phyloP scores from a whole-genome alignment of 1,140 invertebrate genomes.

The Charaxes varanes region DNA sequence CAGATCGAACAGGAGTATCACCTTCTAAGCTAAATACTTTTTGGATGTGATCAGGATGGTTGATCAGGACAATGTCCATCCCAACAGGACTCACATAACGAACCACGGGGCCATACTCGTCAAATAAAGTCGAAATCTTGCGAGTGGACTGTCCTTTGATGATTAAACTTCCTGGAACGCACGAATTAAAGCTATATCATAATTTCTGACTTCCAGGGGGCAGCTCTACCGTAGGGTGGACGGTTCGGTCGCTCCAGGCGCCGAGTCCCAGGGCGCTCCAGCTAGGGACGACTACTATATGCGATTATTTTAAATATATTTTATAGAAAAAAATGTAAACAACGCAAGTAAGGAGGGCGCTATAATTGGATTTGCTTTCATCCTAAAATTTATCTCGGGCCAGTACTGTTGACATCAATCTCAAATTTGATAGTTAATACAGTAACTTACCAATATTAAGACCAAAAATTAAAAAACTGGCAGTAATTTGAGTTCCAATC shows the following conservation, averaged over 20 bases:
- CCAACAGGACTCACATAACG: conserved; percentile 77
- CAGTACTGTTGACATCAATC: too few relatives aligned
- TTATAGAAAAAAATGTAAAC: too few relatives aligned
- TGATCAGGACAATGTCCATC: conserved; percentile 76
- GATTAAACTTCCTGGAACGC: conserved; percentile 52
- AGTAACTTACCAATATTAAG: conserved; percentile 73
- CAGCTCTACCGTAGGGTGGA: too few relatives aligned
- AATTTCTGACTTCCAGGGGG: too few relatives aligned
- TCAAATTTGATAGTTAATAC: conserved; percentile 2
- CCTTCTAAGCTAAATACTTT: conserved; percentile 77
- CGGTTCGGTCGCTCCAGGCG: too few relatives aligned
- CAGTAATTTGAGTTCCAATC: conserved; percentile 77
- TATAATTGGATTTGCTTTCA: too few relatives aligned
- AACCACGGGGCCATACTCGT: conserved; percentile 79
- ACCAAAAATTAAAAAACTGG: conserved; percentile 74
- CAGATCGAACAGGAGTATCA: conserved; percentile 74
- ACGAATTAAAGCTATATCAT: conserved; percentile 17
- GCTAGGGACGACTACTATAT: too few relatives aligned
- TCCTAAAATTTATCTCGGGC: too few relatives aligned
- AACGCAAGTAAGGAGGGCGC: too few relatives aligned
- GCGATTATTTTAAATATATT: too few relatives aligned
- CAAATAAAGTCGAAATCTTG: conserved; percentile 73
- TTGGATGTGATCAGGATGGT: conserved; percentile 77
- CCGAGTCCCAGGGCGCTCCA: too few relatives aligned
- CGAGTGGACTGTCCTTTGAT: conserved; percentile 50